phyloP scores from a whole-genome alignment of 2,113 vertebrate species.

The Coturnix japonica region DNA sequence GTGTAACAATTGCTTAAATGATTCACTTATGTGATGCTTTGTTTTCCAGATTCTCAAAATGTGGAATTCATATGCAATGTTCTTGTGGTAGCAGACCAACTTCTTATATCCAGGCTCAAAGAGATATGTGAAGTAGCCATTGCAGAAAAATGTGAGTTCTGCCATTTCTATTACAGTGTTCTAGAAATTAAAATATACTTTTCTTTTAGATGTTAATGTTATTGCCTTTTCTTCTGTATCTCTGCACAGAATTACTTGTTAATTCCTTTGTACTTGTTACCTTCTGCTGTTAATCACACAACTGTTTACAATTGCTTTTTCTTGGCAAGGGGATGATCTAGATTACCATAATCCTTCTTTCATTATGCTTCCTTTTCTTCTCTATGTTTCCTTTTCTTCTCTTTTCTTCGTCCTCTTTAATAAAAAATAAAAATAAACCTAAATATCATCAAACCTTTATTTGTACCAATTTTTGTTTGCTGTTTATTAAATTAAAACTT shows the following conservation, averaged over 20 bases:
- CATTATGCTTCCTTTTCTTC: neutral
- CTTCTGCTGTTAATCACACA: neutral
- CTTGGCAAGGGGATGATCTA: neutral
- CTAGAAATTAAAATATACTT: neutral
- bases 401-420: neutral
- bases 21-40: neutral
- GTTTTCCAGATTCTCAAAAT: slow-evolving; percentile 85
- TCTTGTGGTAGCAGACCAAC: slow-evolving; percentile 94
- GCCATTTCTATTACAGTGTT: neutral
- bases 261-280: neutral
- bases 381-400: neutral
- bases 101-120: slow-evolving; percentile 92
- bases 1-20: neutral
- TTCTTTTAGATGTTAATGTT: neutral
- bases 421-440: neutral
- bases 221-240: neutral
- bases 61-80: slow-evolving; percentile 94
- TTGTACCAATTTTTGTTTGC: neutral
- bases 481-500: neutral
- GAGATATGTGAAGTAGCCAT: slow-evolving; percentile 95
- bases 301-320: neutral
- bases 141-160: slow-evolving; percentile 90
- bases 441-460: neutral
- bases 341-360: neutral
- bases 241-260: neutral